Evolutionary conservation across 1,140 invertebrate genomes (phyloP).

Genomic region (Drosophila parabipectinata): DNA sequence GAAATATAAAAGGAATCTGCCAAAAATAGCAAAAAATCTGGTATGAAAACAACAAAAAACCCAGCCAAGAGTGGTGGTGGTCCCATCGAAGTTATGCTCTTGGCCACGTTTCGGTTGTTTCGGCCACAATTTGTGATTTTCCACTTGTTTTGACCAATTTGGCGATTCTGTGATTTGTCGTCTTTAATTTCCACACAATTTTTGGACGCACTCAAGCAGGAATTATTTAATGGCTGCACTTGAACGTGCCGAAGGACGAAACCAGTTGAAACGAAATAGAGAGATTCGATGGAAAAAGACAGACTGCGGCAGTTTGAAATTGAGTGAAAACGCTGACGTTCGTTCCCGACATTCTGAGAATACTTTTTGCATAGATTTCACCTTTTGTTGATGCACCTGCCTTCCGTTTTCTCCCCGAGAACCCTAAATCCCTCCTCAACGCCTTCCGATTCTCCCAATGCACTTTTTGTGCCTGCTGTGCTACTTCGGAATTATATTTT

Average conservation of each 20-base stretch:
- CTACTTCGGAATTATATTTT: slow-evolving; percentile 40
- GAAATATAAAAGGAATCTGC: slow-evolving; percentile 6
- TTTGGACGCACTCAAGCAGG: slow-evolving; percentile 63
- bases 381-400: slow-evolving; percentile 41
- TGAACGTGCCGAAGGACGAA: slow-evolving; percentile 64
- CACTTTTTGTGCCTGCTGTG: slow-evolving; percentile 18
- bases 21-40: slow-evolving; percentile 10
- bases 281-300: slow-evolving; percentile 1
- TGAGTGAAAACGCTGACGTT: slow-evolving; percentile 41
- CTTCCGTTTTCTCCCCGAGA: neutral
- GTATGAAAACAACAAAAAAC: neutral
- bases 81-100: slow-evolving; percentile 33
- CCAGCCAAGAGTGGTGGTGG: slow-evolving; percentile 16
- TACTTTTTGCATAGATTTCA: slow-evolving; percentile 40
- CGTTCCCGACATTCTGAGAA: slow-evolving; percentile 23
- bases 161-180: slow-evolving; percentile 66
- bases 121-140: slow-evolving; percentile 68
- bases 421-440: neutral
- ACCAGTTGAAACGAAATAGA: slow-evolving; percentile 21
- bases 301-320: slow-evolving; percentile 21
- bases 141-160: slow-evolving; percentile 78
- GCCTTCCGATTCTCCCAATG: slow-evolving; percentile 1
- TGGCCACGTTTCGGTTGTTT: slow-evolving; percentile 56
- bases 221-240: slow-evolving; percentile 78
- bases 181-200: slow-evolving; percentile 68